Base-by-base conservation (phyloP, 2,797 vertebrate species). In the Cirrhinus molitorella region DNA sequence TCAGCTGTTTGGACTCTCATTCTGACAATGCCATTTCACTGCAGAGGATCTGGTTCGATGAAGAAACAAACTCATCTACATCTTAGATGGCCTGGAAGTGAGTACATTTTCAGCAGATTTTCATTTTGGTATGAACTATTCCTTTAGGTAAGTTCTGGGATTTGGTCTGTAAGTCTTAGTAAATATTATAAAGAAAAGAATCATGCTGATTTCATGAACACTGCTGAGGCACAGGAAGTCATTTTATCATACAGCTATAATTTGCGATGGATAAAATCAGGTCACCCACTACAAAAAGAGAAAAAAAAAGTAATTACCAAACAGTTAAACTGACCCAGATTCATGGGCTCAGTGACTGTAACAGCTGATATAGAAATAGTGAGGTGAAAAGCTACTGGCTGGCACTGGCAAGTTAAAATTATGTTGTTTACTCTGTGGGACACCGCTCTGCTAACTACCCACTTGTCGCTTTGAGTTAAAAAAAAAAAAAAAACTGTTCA, bases 181-280 rank as follows among this genome's bases (percentile, higher is more conserved):
- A 67, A 68, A 68, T 67, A 16, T 73, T 53, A 37, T 66, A 66
- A 21, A 34, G 40, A 43, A 57, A 74, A 53, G 7, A 74, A 23
- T 37, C 31, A 37, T 57, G 25, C 17, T 9, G 45, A 10, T 55
- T 74, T 74, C 21, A 17, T 40, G 21, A 55, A 55, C 34, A 23
- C 13, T 11, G 13, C 10, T 23, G 13, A 17, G 34, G 53, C 34
- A 40, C 31, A 10, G 34, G 3, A 73, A 53, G 25, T 73, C 0
- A 73, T n/a, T 34, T 53, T 53, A n/a, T n/a, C 19, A 23, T 37
- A 74, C 4, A 2, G 31, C 51, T 21, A 40, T n/a, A 25, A 25
- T 2, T 40, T 43, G n/a, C 13, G n/a, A 25, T 59, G 34, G 53
- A 57, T 43, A 40, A 75, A 57, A 75, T 75, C 34, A 59, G 53